Conservation (phyloP, 2,888 invertebrate species). For the Allophyes oxyacanthae region DNA sequence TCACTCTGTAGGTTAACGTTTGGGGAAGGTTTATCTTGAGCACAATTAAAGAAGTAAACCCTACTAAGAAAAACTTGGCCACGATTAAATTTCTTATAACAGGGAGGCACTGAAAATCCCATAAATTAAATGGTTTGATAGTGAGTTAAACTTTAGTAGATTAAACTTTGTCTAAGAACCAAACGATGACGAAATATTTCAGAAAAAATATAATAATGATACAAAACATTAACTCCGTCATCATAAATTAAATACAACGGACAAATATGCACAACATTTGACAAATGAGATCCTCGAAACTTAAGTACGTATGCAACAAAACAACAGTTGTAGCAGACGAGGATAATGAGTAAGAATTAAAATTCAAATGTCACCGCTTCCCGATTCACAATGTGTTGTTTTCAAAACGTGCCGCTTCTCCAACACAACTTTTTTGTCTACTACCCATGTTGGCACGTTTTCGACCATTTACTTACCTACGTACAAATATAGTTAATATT, state of each 20-base stretch:
- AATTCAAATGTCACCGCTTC: slow-evolving; percentile 1
- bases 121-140: too few species aligned
- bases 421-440: not conserved
- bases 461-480: too few species aligned
- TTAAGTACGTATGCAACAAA: too few species aligned
- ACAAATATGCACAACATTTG: not conserved
- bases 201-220: not conserved
- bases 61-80: too few species aligned
- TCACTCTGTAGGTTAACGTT: too few species aligned
- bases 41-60: too few species aligned
- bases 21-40: too few species aligned
- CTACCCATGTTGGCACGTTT: too few species aligned
- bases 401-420: not conserved
- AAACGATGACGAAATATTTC: not conserved
- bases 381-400: not conserved
- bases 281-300: slow-evolving; percentile 6
- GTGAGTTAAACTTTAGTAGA: too few species aligned
- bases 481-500: too few species aligned
- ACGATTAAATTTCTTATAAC: too few species aligned
- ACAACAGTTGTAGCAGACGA: not conserved
- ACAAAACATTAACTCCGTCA: not conserved
- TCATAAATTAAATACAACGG: not conserved
- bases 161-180: not conserved
- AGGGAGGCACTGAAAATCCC: too few species aligned
- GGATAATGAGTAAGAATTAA: slow-evolving; percentile 7